Percentiles rank a stretch among this genome's conserved stretches.
These are phyloP conservation scores for Oreohelix idahoensis DNA, from an alignment of 1,140 invertebrate species.

Conservation along the genomic window DNA sequence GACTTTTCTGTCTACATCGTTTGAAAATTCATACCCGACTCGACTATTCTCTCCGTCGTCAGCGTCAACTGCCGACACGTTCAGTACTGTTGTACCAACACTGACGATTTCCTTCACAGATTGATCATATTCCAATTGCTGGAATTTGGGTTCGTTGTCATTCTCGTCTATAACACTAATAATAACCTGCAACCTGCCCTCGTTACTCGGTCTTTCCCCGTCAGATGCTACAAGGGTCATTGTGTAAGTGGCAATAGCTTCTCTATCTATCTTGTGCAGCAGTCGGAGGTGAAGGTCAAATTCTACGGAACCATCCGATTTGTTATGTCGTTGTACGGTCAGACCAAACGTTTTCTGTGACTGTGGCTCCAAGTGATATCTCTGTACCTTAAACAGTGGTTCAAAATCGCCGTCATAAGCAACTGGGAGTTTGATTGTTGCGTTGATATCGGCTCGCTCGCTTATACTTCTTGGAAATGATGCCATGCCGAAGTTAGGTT, in stretches of 20 bases:
- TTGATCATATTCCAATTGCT: conserved; percentile 78
- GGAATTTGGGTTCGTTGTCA: conserved; percentile 88
- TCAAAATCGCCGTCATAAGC: conserved; percentile 71
- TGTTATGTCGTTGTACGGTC: not conserved
- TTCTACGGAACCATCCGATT: conserved; percentile 19
- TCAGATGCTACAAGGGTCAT: conserved; percentile 90
- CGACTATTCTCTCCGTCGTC: conserved; percentile 84
- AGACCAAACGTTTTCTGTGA: conserved; percentile 42
- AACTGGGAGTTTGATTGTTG: conserved; percentile 79
- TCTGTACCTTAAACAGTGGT: conserved; percentile 72
- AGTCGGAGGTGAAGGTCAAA: conserved; percentile 45
- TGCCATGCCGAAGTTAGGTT: conserved; percentile 81
- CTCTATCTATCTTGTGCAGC: conserved; percentile 83
- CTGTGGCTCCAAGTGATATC: conserved; percentile 48
- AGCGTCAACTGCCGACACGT: conserved; percentile 84
- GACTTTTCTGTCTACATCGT: conserved; percentile 80
- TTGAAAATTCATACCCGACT: conserved; percentile 77
- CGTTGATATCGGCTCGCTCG: conserved; percentile 73
- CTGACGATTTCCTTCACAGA: conserved; percentile 82
- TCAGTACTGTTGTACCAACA: conserved; percentile 82
- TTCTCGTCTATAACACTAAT: conserved; percentile 93
- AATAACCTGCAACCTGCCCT: conserved; percentile 88
- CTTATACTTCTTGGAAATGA: conserved; percentile 45
- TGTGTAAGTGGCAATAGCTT: conserved; percentile 84
- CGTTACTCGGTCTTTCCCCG: conserved; percentile 79